A percentile compares a stretch with the other conserved stretches of the same genome.
These are phyloP conservation scores for Pipistrellus kuhlii DNA, from an alignment of 2,797 vertebrate species.

Conservation along the genomic window DNA sequence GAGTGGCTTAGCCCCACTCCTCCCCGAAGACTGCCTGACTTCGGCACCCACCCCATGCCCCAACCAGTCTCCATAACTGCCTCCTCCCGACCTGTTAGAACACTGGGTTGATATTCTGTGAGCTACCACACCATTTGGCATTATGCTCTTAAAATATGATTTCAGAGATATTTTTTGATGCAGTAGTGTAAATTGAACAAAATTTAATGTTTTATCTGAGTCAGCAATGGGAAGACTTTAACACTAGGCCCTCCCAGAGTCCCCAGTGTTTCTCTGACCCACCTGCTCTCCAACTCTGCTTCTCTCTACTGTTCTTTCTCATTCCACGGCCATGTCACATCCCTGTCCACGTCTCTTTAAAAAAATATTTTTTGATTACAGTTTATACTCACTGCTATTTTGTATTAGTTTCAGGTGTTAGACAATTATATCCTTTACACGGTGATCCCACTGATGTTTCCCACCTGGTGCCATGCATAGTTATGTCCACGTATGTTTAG, in stretches of 20 bases:
- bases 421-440: background rate
- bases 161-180: background rate
- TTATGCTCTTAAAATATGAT: background rate
- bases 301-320: background rate
- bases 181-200: background rate
- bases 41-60: background rate
- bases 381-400: background rate
- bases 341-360: background rate
- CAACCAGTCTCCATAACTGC: background rate
- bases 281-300: background rate
- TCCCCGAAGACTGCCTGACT: background rate
- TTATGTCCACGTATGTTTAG: background rate
- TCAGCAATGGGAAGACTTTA: background rate
- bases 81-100: background rate
- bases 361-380: background rate
- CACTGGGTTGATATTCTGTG: background rate
- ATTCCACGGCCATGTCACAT: background rate
- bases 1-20: background rate
- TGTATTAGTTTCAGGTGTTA: background rate
- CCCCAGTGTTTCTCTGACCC: background rate
- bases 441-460: background rate
- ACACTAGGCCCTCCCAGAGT: background rate
- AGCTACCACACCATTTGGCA: background rate
- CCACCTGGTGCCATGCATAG: too few relatives aligned
- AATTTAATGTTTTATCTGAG: background rate